Conservation (phyloP, 2,888 invertebrate genomes). For the Andrena minutula region DNA sequence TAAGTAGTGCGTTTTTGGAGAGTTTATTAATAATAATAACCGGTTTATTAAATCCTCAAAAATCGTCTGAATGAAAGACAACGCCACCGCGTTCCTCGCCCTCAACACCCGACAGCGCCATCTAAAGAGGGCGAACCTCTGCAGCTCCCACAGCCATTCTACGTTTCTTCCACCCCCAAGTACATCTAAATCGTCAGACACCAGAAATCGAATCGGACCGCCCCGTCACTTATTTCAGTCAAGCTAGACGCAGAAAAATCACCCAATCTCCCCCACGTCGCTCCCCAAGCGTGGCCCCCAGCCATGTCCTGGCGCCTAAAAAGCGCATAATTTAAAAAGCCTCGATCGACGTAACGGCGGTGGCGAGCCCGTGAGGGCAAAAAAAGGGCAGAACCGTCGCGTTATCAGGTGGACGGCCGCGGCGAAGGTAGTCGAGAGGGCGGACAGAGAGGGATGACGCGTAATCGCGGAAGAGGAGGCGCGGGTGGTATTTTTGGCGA, state of each 20-base stretch:
- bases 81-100: no score
- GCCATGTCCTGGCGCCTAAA: slow-evolving; percentile 3
- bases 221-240: background rate
- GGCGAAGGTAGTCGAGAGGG: slow-evolving; percentile 27
- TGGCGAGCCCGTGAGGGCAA: background rate
- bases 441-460: slow-evolving; percentile 34
- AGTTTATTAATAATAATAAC: no score
- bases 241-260: background rate
- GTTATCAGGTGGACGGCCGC: slow-evolving; percentile 39
- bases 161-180: no score
- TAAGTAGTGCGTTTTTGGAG: no score
- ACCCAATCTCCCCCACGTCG: background rate
- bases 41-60: no score
- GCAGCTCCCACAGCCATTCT: no score
- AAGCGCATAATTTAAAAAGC: slow-evolving; percentile 43
- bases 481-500: slow-evolving; percentile 72
- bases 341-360: slow-evolving; percentile 29
- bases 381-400: slow-evolving; percentile 7
- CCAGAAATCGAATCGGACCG: background rate
- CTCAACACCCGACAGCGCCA: no score
- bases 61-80: no score
- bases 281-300: background rate
- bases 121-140: no score
- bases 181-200: no score
- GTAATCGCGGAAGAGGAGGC: slow-evolving; percentile 48